These are phyloP conservation scores for Idaea straminata DNA, from an alignment of 2,888 invertebrate genomes.

Conservation along the genomic window DNA sequence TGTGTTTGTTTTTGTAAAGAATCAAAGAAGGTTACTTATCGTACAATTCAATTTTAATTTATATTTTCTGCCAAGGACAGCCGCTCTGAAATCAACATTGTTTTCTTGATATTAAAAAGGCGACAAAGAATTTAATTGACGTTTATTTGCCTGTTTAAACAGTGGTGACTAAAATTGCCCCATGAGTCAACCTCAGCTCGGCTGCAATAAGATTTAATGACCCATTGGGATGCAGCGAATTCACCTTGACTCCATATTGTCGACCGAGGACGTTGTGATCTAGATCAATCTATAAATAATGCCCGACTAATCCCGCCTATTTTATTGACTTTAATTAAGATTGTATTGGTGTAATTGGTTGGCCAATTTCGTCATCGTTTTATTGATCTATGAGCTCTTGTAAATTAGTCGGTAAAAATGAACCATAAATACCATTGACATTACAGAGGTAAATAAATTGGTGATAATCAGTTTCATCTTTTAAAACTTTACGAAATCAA, in stretches of 20 bases:
- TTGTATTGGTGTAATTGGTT: background rate
- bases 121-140: background rate
- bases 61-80: background rate
- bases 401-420: background rate
- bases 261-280: background rate
- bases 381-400: background rate
- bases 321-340: background rate
- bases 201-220: background rate
- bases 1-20: conserved; percentile 4
- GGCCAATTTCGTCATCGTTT: background rate
- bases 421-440: background rate
- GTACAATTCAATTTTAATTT: background rate
- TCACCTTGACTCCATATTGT: conserved; percentile 25
- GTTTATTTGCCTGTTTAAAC: background rate
- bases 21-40: background rate
- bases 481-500: no score
- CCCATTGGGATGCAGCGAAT: background rate
- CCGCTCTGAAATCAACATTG: background rate
- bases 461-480: no score
- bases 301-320: conserved; percentile 2
- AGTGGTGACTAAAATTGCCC: background rate
- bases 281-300: background rate
- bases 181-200: background rate
- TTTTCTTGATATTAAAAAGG: background rate
- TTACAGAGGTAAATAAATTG: no score